These are phyloP conservation scores for Andrena minutula DNA, from an alignment of 2,888 invertebrate species.

Conservation along the genomic window DNA sequence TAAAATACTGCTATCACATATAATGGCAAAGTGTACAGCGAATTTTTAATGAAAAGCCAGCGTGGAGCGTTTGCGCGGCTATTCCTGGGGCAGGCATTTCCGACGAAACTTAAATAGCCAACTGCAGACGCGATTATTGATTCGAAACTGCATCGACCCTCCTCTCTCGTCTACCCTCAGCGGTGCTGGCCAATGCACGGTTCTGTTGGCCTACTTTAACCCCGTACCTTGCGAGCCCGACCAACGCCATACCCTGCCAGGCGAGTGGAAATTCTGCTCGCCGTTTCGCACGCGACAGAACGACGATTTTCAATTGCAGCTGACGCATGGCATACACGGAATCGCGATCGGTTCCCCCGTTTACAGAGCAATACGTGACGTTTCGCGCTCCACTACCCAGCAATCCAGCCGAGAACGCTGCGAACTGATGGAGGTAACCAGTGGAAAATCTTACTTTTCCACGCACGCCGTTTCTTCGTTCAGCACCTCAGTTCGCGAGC, in stretches of 20 bases:
- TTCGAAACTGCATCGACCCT: constrained; percentile 68
- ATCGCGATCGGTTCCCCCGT: constrained; percentile 35
- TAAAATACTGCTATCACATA: no score
- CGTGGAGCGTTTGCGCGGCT: constrained; percentile 32
- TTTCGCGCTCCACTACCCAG: neutral
- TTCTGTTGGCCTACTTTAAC: constrained; percentile 76
- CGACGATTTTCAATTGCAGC: constrained; percentile 32
- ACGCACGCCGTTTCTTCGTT: neutral
- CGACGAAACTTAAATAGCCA: constrained; percentile 64
- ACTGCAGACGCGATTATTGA: constrained; percentile 68
- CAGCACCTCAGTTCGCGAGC: neutral
- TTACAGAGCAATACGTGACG: constrained; percentile 24
- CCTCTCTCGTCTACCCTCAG: constrained; percentile 61
- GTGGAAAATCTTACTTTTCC: constrained; percentile 14
- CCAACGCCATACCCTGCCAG: constrained; percentile 29
- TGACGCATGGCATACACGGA: constrained; percentile 23
- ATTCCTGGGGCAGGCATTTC: constrained; percentile 66
- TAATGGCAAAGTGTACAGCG: no score
- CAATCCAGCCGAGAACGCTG: neutral
- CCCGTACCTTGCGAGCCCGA: constrained; percentile 46
- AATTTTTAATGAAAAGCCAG: neutral
- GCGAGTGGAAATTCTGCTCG: constrained; percentile 12
- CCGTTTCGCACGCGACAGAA: constrained; percentile 14
- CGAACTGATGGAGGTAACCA: constrained; percentile 19
- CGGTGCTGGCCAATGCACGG: constrained; percentile 60